Evolutionary conservation across 2,797 vertebrate species (phyloP).

Genomic region (Pangasius larnaudii): DNA sequence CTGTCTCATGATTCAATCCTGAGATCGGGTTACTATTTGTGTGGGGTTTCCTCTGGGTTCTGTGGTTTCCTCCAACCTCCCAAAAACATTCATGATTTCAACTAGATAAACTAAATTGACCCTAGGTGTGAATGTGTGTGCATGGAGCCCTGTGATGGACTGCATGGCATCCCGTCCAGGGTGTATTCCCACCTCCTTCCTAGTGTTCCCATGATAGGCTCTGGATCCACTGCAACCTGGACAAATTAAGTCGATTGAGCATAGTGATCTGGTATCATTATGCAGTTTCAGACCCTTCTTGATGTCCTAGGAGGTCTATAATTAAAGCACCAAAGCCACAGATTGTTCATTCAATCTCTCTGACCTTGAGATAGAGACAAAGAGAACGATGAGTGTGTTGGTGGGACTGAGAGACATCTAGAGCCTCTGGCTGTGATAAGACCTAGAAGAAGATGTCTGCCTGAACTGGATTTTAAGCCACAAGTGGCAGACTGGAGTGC

Average conservation of each 20-base stretch:
- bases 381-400: background rate
- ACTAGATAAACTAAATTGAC: background rate
- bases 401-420: background rate
- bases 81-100: background rate
- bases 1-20: background rate
- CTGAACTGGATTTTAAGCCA: slow-evolving; percentile 28
- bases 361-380: slow-evolving; percentile 33
- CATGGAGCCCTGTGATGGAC: background rate
- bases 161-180: background rate
- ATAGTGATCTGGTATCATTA: background rate
- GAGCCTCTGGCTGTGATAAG: slow-evolving; percentile 14
- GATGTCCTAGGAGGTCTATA: slow-evolving; percentile 32
- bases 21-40: background rate
- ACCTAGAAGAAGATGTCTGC: slow-evolving; percentile 10
- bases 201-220: background rate
- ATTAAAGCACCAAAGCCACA: slow-evolving; percentile 27
- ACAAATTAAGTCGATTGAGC: background rate
- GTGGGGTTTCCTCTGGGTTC: background rate
- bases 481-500: slow-evolving; percentile 37
- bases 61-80: background rate
- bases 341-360: slow-evolving; percentile 23
- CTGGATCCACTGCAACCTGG: background rate
- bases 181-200: background rate
- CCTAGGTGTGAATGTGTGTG: background rate
- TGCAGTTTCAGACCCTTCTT: slow-evolving; percentile 17